A percentile compares a stretch with the other conserved stretches of the same genome.
Evolutionary conservation across 2,888 invertebrate genomes (phyloP).

Genomic region (Euphydryas editha): DNA sequence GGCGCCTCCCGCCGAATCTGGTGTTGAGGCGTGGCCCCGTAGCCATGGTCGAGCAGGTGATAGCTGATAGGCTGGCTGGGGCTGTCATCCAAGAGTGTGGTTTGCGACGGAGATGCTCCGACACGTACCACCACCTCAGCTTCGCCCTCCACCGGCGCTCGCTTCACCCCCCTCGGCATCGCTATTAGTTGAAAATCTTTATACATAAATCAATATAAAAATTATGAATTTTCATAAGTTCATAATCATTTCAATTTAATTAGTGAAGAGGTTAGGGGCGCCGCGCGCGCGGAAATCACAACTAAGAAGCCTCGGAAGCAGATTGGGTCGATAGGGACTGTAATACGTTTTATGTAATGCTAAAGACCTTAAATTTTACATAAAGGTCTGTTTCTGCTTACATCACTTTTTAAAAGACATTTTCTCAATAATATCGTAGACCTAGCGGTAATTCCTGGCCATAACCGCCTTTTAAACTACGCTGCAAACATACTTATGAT

Average conservation of each 20-base stretch:
- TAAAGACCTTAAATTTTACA: slow-evolving; percentile 53
- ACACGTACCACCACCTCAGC: slow-evolving; percentile 78
- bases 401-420: slow-evolving; percentile 75
- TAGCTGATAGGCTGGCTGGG: slow-evolving; percentile 85
- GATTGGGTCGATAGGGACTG: slow-evolving; percentile 75
- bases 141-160: slow-evolving; percentile 82
- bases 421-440: slow-evolving; percentile 72
- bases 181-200: slow-evolving; percentile 58
- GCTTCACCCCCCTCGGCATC: slow-evolving; percentile 86
- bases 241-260: slow-evolving; percentile 74
- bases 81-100: slow-evolving; percentile 78
- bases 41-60: slow-evolving; percentile 93
- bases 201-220: slow-evolving; percentile 39
- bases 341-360: slow-evolving; percentile 58
- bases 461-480: slow-evolving; percentile 63
- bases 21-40: slow-evolving; percentile 91
- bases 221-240: slow-evolving; percentile 47
- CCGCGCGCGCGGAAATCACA: slow-evolving; percentile 80
- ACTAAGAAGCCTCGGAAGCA: slow-evolving; percentile 74
- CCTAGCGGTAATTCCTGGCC: slow-evolving; percentile 68
- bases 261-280: slow-evolving; percentile 81
- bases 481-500: slow-evolving; percentile 55
- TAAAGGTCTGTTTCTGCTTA: slow-evolving; percentile 70
- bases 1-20: slow-evolving; percentile 85
- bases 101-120: slow-evolving; percentile 82